These are phyloP conservation scores for Standfussiana lucernea DNA, from an alignment of 2,888 invertebrate genomes.

Conservation along the genomic window DNA sequence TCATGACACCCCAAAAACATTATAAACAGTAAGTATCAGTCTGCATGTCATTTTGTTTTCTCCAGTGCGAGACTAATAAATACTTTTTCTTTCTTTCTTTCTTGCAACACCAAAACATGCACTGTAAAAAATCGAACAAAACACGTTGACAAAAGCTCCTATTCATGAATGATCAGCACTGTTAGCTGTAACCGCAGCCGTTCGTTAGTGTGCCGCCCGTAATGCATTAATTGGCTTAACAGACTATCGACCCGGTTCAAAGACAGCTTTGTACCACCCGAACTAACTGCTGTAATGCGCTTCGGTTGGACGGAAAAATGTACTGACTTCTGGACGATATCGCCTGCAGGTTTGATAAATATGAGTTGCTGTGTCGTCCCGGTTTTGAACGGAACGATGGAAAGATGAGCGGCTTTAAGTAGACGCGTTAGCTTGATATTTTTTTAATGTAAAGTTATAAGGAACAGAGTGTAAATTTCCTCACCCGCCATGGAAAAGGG, in stretches of 20 bases:
- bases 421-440: neutral
- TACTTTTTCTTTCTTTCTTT: too few relatives aligned
- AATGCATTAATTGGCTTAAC: constrained; percentile 67
- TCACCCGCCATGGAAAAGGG: neutral
- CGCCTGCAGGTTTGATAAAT: neutral
- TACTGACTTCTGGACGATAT: neutral
- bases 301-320: constrained; percentile 20
- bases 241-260: constrained; percentile 39
- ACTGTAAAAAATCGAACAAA: constrained; percentile 10
- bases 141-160: neutral
- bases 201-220: constrained; percentile 59
- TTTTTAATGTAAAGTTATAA: neutral
- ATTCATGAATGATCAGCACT: constrained; percentile 33
- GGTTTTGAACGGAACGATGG: neutral
- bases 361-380: neutral
- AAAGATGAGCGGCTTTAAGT: neutral
- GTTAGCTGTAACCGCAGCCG: constrained; percentile 48
- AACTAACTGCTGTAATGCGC: constrained; percentile 13
- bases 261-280: constrained; percentile 35
- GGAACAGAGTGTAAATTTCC: neutral
- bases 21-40: neutral
- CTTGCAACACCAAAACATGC: neutral
- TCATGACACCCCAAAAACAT: neutral
- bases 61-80: too few relatives aligned
- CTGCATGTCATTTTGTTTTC: too few relatives aligned